phyloP scores from a whole-genome alignment of 2,888 invertebrate species.

The Catocala fraxini region DNA sequence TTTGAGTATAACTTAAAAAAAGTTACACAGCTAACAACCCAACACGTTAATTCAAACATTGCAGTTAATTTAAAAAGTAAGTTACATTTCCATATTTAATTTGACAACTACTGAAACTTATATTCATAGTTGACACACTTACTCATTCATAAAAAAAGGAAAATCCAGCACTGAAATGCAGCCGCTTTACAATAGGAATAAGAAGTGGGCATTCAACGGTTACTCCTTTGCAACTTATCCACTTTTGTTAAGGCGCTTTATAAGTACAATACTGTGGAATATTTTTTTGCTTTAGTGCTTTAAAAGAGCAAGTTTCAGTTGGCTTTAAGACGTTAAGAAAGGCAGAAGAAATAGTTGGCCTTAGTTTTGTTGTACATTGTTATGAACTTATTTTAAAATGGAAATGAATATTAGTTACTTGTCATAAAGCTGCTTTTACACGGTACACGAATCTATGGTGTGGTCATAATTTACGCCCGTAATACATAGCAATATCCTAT shows the following conservation, averaged over 20 bases:
- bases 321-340: constrained; percentile 31
- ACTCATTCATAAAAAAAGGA: constrained; percentile 8
- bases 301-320: constrained; percentile 34
- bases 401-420: neutral
- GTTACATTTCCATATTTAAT: too few relatives aligned
- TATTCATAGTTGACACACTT: constrained; percentile 8
- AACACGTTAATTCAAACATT: too few relatives aligned
- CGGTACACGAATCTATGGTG: too few relatives aligned
- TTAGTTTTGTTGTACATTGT: neutral
- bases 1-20: too few relatives aligned
- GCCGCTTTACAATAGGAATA: constrained; percentile 41
- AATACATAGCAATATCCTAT: too few relatives aligned
- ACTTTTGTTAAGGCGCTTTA: constrained; percentile 58
- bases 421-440: too few relatives aligned
- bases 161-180: constrained; percentile 20
- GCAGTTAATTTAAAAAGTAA: too few relatives aligned
- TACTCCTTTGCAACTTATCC: constrained; percentile 46
- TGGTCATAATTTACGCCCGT: too few relatives aligned
- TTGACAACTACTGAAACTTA: neutral
- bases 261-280: constrained; percentile 42
- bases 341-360: constrained; percentile 12
- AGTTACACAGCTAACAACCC: too few relatives aligned
- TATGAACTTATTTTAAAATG: neutral
- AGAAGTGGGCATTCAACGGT: constrained; percentile 45
- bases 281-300: constrained; percentile 43